phyloP scores from a whole-genome alignment of 2,888 invertebrate species.

The Drosophila hamatofila region DNA sequence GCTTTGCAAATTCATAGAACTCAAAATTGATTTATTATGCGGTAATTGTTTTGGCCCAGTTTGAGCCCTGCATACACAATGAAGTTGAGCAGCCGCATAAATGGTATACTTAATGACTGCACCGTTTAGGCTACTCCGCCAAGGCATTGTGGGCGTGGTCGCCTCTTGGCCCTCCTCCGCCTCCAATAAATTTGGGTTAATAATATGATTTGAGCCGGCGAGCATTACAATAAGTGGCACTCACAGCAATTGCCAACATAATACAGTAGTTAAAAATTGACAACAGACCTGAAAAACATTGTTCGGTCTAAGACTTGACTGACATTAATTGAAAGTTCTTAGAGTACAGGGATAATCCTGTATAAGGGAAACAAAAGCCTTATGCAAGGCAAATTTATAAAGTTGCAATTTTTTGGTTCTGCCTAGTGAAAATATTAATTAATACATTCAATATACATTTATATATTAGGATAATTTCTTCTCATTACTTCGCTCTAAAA shows the following conservation, averaged over 20 bases:
- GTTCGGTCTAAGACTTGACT: not conserved
- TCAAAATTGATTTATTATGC: conserved; percentile 83
- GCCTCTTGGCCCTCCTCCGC: not conserved
- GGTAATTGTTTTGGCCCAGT: conserved; percentile 83
- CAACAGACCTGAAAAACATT: conserved; percentile 3
- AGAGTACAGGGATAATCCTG: not conserved
- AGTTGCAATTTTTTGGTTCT: no score
- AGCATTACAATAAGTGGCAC: conserved; percentile 56
- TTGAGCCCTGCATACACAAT: conserved; percentile 68
- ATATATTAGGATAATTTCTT: no score
- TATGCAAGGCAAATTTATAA: no score
- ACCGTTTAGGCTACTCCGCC: conserved; percentile 32
- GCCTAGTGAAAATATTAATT: no score
- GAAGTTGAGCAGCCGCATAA: conserved; percentile 52
- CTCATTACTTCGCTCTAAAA: no score
- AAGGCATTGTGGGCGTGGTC: conserved; percentile 28
- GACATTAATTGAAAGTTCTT: conserved; percentile 2
- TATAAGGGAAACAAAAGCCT: no score
- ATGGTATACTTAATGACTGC: conserved; percentile 58
- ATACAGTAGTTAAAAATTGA: conserved; percentile 6
- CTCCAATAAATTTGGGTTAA: conserved; percentile 62
- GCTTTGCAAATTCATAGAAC: conserved; percentile 73
- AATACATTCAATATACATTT: no score
- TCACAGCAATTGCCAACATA: conserved; percentile 33
- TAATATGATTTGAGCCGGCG: conserved; percentile 58